Evolutionary conservation across 2,888 invertebrate genomes (phyloP).

Genomic region (Allacma fusca): DNA sequence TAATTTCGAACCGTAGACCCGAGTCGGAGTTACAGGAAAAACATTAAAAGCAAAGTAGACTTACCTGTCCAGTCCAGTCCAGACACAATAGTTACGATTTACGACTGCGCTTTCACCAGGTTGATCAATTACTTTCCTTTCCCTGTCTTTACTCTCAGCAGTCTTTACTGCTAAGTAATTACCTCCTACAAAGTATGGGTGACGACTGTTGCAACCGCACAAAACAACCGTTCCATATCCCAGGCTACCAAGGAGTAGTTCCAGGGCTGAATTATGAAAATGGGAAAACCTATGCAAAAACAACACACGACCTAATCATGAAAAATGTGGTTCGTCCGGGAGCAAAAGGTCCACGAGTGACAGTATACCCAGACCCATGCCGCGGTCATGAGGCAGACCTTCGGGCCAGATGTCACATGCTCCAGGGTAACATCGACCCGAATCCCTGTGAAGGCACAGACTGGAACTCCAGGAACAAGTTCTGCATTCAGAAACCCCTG

Average conservation of each 20-base stretch:
- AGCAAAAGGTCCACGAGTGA: constrained; percentile 40
- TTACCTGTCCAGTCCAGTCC: no score
- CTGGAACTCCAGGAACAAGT: constrained; percentile 52
- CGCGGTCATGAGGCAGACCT: constrained; percentile 53
- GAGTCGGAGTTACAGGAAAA: no score
- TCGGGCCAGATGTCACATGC: constrained; percentile 52
- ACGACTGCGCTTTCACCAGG: no score
- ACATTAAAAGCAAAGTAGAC: no score
- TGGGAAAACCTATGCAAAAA: constrained; percentile 49
- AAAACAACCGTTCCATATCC: constrained; percentile 53
- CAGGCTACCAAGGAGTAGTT: constrained; percentile 53
- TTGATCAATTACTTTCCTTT: no score
- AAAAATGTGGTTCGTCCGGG: constrained; percentile 40
- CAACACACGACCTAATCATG: constrained; percentile 53
- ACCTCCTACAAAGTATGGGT: constrained; percentile 4
- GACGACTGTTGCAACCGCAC: constrained; percentile 51
- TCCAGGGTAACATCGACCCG: constrained; percentile 59
- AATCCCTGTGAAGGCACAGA: constrained; percentile 54
- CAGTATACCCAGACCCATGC: constrained; percentile 53
- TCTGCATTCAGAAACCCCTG: constrained; percentile 53
- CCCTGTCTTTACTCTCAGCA: no score
- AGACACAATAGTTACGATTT: no score
- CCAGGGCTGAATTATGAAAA: constrained; percentile 44
- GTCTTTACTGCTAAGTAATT: no score
- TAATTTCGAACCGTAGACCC: no score